Base-by-base conservation (phyloP, 2,113 vertebrate genomes). In the Pampusana beccarii region DNA sequence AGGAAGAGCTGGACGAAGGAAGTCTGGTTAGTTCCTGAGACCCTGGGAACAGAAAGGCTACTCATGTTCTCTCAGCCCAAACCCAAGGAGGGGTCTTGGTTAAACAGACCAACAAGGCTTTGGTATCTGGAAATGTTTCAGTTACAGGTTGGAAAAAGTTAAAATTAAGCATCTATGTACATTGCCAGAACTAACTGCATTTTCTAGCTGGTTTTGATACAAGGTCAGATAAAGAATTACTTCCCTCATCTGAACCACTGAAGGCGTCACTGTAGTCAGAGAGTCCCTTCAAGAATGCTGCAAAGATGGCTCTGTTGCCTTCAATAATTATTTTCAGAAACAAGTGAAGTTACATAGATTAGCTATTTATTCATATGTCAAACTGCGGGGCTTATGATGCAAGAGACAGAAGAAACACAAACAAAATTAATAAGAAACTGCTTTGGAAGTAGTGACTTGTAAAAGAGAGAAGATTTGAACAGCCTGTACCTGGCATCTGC, bases 21-120 rank as follows among this genome's bases (percentile, higher is more conserved):
- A 84, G 8, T 1, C 2, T 2, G 4, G 5, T 69, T 66, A 48
- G 9, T 33, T 66, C 2, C 1, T 1, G 6, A 81, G 36, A 36
- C 65, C 50, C 36, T 28, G 11, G 3, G 42, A 71, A 36, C 13
- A 40, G 56, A 56, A 80, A 85, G 20, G 18, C 28, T 70, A 20
- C 17, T 46, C 7, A 4, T 4, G 9, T 13, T 70, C n/a, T 53
- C n/a, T 70, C 36, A 42, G 6, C 33, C 33, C 11, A 46, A 65
- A 83, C 14, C 8, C 25, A 44, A n/a, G 34, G n/a, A 58, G 28
- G 13, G 16, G 8, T 5, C 51, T 71, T 40, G 46, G 29, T 70
- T 24, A 24, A 50, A 50, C 21, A 50, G 23, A 46, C 61, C 60
- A 54, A 74, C 19, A 57, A 46, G 18, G 6, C 20, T 73, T 31